Percentiles rank a stretch among this genome's conserved stretches.
Evolutionary conservation across 2,797 vertebrate genomes (phyloP).

Genomic region (Acanthopagrus latus): DNA sequence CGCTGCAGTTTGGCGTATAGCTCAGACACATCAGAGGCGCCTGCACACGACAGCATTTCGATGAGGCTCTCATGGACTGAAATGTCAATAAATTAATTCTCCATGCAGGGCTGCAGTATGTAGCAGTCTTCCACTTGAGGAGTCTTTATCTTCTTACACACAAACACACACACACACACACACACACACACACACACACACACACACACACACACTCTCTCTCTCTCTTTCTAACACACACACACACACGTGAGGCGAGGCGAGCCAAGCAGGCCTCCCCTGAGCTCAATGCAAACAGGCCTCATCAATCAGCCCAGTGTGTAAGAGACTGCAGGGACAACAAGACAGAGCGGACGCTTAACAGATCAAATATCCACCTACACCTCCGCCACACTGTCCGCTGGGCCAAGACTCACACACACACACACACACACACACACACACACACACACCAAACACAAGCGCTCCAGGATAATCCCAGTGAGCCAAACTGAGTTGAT

Average conservation of each 20-base stretch:
- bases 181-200: constrained; percentile 5
- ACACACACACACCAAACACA: constrained; percentile 38
- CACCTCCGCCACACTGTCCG: constrained; percentile 51
- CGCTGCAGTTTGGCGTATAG: too few relatives aligned
- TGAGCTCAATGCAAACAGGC: constrained; percentile 67
- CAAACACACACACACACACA: constrained; percentile 19
- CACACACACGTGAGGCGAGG: constrained; percentile 16
- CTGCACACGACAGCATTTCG: constrained; percentile 4
- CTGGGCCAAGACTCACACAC: constrained; percentile 31
- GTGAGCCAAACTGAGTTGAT: constrained; percentile 12
- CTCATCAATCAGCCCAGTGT: constrained; percentile 77
- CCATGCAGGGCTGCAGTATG: constrained; percentile 16
- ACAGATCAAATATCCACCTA: constrained; percentile 76
- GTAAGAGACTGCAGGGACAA: constrained; percentile 70
- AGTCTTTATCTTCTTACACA: constrained; percentile 43
- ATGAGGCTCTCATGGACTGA: constrained; percentile 37
- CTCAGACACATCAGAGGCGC: not conserved
- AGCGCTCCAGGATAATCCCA: constrained; percentile 24
- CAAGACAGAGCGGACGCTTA: constrained; percentile 66
- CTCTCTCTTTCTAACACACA: too few relatives aligned
- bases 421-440: not conserved
- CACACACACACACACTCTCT: constrained; percentile 3
- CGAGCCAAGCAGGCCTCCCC: constrained; percentile 44
- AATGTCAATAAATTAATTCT: constrained; percentile 38
- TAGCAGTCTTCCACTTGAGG: constrained; percentile 30